phyloP scores from a whole-genome alignment of 2,113 vertebrate species.

The Uria aalge region DNA sequence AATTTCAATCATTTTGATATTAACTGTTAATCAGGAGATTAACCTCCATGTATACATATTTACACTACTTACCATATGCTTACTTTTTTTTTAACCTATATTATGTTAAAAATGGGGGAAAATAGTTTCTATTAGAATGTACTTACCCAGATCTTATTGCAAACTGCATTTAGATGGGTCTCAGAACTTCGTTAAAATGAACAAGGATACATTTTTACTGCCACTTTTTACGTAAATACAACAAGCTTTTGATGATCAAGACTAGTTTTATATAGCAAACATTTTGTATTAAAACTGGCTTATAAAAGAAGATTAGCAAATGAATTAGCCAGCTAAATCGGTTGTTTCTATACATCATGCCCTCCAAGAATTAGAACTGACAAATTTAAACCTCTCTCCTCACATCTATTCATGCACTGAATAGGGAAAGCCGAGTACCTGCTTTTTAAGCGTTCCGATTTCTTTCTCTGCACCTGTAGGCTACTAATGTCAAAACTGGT shows the following conservation, averaged over 20 bases:
- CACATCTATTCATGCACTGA: neutral
- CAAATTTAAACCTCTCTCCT: neutral
- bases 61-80: neutral
- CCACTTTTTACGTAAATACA: neutral
- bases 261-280: neutral
- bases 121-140: neutral
- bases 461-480: neutral
- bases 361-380: neutral
- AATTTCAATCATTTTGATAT: neutral
- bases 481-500: neutral
- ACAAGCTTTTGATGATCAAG: neutral
- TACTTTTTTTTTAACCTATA: neutral
- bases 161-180: neutral
- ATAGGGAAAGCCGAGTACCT: neutral
- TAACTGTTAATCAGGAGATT: neutral
- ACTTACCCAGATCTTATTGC: neutral
- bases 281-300: neutral
- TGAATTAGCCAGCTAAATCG: neutral
- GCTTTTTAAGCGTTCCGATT: neutral
- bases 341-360: neutral
- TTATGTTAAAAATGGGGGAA: neutral
- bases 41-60: neutral
- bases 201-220: neutral
- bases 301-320: neutral
- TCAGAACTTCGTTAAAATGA: neutral